Evolutionary conservation across 2,797 vertebrate species (phyloP).

Genomic region (Takifugu rubripes): DNA sequence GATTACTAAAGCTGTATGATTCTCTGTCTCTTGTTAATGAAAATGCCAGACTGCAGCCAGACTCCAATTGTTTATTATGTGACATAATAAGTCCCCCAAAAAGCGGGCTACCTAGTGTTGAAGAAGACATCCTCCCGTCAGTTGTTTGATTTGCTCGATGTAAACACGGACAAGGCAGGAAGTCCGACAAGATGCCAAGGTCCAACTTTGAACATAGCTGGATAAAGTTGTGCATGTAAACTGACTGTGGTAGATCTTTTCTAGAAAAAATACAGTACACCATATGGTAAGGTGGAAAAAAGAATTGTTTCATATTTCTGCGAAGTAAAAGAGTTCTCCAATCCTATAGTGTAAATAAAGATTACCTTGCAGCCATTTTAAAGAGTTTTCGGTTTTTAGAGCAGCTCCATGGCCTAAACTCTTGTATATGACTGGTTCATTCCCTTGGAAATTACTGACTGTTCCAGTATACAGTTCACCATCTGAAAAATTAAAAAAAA

Average conservation of each 20-base stretch:
- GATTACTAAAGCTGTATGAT: too few relatives aligned
- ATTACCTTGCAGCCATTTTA: slow-evolving; percentile 94
- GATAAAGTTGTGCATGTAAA: too few relatives aligned
- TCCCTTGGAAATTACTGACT: slow-evolving; percentile 94
- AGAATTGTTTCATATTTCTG: slow-evolving; percentile 62
- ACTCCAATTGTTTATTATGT: too few relatives aligned
- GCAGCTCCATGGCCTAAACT: slow-evolving; percentile 85
- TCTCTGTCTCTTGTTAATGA: too few relatives aligned
- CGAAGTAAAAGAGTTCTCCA: slow-evolving; percentile 56
- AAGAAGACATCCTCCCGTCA: too few relatives aligned
- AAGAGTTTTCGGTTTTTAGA: slow-evolving; percentile 92
- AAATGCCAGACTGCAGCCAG: too few relatives aligned
- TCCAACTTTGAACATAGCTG: too few relatives aligned
- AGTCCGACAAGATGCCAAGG: too few relatives aligned
- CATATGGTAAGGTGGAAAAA: slow-evolving; percentile 23
- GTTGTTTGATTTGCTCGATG: too few relatives aligned
- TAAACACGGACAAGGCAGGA: too few relatives aligned
- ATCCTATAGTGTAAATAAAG: slow-evolving; percentile 14
- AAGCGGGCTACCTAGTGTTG: too few relatives aligned
- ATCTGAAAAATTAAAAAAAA: slow-evolving; percentile 64
- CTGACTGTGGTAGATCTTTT: slow-evolving; percentile 13
- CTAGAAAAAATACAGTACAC: slow-evolving; percentile 11
- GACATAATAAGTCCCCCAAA: too few relatives aligned
- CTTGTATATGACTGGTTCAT: slow-evolving; percentile 90
- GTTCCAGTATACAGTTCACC: slow-evolving; percentile 91